Conservation (phyloP, 2,797 vertebrate species). For the Gallirallus australis region DNA sequence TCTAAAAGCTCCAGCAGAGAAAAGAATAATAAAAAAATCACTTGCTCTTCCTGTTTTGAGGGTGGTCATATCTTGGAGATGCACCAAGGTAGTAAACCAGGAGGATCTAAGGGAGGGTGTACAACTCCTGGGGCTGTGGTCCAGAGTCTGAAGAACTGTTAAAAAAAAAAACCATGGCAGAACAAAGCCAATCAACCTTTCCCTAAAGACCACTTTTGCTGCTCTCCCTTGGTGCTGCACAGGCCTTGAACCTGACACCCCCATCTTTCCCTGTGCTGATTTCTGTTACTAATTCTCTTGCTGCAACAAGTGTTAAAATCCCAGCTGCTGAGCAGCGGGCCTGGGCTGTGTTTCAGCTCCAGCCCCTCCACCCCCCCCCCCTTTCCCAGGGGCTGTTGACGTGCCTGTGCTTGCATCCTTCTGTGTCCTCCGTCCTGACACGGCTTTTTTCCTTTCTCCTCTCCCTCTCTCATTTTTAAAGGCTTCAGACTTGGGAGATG, state of each 20-base stretch:
- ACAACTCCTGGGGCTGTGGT: neutral
- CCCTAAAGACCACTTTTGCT: neutral
- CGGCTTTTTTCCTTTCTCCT: slow-evolving; percentile 23
- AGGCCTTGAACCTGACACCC: neutral
- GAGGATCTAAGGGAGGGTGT: neutral
- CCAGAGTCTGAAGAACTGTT: neutral
- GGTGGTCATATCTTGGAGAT: neutral
- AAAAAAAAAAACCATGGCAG: neutral
- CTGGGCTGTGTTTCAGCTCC: slow-evolving; percentile 46
- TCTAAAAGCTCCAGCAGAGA: neutral
- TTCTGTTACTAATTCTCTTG: slow-evolving; percentile 51
- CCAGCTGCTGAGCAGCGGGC: slow-evolving; percentile 48
- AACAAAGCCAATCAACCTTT: neutral
- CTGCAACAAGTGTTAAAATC: slow-evolving; percentile 40
- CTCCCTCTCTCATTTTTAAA: neutral
- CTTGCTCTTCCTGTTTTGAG: neutral
- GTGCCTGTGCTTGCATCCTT: slow-evolving; percentile 52
- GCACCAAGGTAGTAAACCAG: neutral
- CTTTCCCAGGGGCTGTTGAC: slow-evolving; percentile 33
- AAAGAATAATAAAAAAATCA: neutral
- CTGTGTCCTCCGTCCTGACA: slow-evolving; percentile 35
- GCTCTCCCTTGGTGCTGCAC: neutral
- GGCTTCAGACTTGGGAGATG: neutral
- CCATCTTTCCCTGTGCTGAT: neutral
- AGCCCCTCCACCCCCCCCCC: neutral